Evolutionary conservation across 2,113 vertebrate species (phyloP).

Genomic region (Brachirus orientalis): DNA sequence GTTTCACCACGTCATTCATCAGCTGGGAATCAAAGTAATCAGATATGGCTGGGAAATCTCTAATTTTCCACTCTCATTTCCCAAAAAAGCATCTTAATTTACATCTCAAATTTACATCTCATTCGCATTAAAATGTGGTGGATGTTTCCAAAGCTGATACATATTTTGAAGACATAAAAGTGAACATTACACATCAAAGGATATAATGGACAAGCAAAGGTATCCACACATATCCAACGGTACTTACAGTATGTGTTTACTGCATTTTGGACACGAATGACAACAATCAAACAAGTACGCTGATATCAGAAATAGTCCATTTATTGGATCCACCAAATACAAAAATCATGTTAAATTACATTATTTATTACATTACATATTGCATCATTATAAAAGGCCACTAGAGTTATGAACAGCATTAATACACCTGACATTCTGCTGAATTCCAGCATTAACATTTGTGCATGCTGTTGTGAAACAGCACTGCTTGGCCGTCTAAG

Average conservation of each 20-base stretch:
- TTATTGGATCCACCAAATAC: constrained; percentile 29
- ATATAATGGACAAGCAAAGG: too few relatives aligned
- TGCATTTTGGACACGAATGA: too few relatives aligned
- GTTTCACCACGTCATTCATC: constrained; percentile 62
- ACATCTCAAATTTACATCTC: constrained; percentile 55
- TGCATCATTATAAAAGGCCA: constrained; percentile 72
- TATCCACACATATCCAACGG: too few relatives aligned
- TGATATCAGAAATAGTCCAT: constrained; percentile 26
- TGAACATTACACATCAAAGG: not conserved
- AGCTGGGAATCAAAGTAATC: constrained; percentile 75
- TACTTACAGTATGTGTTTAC: constrained; percentile 18
- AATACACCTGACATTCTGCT: not conserved
- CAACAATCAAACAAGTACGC: not conserved
- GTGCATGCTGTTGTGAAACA: constrained; percentile 19
- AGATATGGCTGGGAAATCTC: constrained; percentile 59
- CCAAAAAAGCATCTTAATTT: constrained; percentile 38
- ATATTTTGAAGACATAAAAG: constrained; percentile 7
- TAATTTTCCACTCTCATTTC: constrained; percentile 43
- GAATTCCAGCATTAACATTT: constrained; percentile 47
- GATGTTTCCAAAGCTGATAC: too few relatives aligned
- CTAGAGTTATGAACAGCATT: constrained; percentile 38
- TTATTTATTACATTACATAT: constrained; percentile 42
- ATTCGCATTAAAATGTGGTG: constrained; percentile 9
- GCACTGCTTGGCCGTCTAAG: constrained; percentile 1
- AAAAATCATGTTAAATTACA: constrained; percentile 38